These are phyloP conservation scores for Mesoclemmys tuberculata DNA, from an alignment of 2,113 vertebrate genomes.

Conservation along the genomic window DNA sequence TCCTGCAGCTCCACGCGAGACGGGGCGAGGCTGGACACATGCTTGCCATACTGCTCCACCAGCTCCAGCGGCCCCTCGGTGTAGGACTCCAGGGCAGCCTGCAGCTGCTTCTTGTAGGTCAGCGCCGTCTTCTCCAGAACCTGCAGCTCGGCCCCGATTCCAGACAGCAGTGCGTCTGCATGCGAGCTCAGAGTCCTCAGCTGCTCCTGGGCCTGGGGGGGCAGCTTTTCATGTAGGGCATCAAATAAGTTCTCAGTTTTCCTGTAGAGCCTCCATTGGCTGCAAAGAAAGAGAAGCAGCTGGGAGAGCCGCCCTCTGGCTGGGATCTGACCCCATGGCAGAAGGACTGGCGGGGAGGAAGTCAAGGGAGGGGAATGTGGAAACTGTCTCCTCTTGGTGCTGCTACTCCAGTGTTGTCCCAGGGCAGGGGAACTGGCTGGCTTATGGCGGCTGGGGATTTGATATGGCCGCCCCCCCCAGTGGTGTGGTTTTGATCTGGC, in stretches of 20 bases:
- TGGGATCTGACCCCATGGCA: not conserved
- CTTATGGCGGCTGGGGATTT: too few relatives aligned
- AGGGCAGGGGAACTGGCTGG: not conserved
- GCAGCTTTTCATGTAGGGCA: not conserved
- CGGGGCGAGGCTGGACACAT: too few relatives aligned
- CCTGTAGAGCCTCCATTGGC: not conserved
- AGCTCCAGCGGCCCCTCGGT: not conserved
- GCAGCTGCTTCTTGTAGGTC: not conserved
- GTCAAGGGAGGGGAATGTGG: not conserved
- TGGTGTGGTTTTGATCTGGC: not conserved
- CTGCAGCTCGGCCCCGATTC: accelerated
- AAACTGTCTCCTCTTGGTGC: too few relatives aligned
- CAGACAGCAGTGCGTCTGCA: not conserved
- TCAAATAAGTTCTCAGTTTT: not conserved
- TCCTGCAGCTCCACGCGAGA: not conserved
- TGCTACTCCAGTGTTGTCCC: too few relatives aligned
- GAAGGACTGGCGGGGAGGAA: too few relatives aligned
- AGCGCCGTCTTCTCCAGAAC: not conserved
- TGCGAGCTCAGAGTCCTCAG: not conserved
- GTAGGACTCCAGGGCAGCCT: not conserved
- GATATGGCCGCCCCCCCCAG: too few relatives aligned
- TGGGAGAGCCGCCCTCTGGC: too few relatives aligned
- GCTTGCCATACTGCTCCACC: not conserved
- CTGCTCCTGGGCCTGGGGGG: not conserved
- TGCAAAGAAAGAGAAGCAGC: not conserved